Evolutionary conservation across 2,888 invertebrate genomes (phyloP), one percentile per base, ranked within the genome.

Genomic region (Prosopocoilus inquinatus): DNA sequence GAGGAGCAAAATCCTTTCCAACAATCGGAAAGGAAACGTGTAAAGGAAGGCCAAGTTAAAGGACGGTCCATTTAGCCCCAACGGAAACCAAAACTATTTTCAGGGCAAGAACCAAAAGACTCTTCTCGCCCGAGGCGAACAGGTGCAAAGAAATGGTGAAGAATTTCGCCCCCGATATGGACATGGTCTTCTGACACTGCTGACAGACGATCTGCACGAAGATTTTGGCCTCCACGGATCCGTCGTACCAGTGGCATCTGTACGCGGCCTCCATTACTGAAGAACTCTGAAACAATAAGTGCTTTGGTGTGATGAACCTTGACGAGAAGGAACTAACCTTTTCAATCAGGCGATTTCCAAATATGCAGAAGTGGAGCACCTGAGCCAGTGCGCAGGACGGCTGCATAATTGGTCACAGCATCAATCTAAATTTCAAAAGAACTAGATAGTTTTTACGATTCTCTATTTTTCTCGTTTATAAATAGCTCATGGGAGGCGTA

Each of bases 261-360:
- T 92, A 93, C 0, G 92, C 92, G 1, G 92, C 92, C 78, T 93
- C 92, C 92, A 92, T 92, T 3, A 93, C 92, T 2, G 92, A 92
- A 57, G 92, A 91, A 69, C 92, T 92, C 91, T 92, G 72, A 39
- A 70, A 68, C 53, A 59, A 53, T 38, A 50, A 53, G 55, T 2
- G 15, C 20, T 28, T 3, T 5, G 20, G 20, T 28, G 20, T 28
- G n/a, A n/a, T n/a, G n/a, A n/a, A n/a, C n/a, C n/a, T n/a, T n/a
- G n/a, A n/a, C 7, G 20, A 5, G 20, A 28, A 3, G 20, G 20
- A 28, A 7, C 20, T 4, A 28, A 91, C 91, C 86, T 92, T 92
- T 80, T 93, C 92, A 73, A 92, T 92, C 13, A 93, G 81, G 48
- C 90, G 82, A 72, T 93, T 93, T 12, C 93, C 93, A 67, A 90